These are phyloP conservation scores for Latrodectus geometricus DNA, from an alignment of 1,140 invertebrate genomes.

Conservation along the genomic window DNA sequence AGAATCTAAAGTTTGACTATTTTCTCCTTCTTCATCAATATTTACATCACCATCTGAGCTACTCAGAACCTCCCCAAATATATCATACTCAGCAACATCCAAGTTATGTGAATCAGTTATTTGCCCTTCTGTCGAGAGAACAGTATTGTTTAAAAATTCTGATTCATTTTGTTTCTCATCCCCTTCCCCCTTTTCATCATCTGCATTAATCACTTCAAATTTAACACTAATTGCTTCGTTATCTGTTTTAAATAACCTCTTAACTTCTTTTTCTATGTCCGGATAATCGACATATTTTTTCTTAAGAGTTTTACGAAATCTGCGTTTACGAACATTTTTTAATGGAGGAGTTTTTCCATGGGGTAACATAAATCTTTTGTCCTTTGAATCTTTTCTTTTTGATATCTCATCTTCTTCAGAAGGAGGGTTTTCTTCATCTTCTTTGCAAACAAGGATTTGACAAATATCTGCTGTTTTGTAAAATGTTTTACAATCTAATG, in stretches of 20 bases:
- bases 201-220: conserved; percentile 93
- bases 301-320: conserved; percentile 94
- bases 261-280: conserved; percentile 98
- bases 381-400: conserved; percentile 82
- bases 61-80: conserved; percentile 89
- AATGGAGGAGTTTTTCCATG: conserved; percentile 94
- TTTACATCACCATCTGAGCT: conserved; percentile 75
- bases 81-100: conserved; percentile 78
- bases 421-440: conserved; percentile 78
- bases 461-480: conserved; percentile 98
- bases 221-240: conserved; percentile 90
- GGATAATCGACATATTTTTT: conserved; percentile 98
- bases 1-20: not conserved
- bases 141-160: conserved; percentile 4
- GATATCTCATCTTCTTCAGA: conserved; percentile 82
- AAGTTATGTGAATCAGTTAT: conserved; percentile 63
- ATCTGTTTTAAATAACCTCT: conserved; percentile 89
- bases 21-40: conserved; percentile 44
- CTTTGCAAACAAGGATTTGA: conserved; percentile 85
- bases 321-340: conserved; percentile 92
- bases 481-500: conserved; percentile 94
- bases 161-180: conserved; percentile 25
- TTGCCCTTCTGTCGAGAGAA: conserved; percentile 36
- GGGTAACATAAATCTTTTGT: conserved; percentile 93
- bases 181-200: conserved; percentile 75